These are phyloP conservation scores for Aegypius monachus DNA, from an alignment of 2,113 vertebrate genomes.

Conservation along the genomic window DNA sequence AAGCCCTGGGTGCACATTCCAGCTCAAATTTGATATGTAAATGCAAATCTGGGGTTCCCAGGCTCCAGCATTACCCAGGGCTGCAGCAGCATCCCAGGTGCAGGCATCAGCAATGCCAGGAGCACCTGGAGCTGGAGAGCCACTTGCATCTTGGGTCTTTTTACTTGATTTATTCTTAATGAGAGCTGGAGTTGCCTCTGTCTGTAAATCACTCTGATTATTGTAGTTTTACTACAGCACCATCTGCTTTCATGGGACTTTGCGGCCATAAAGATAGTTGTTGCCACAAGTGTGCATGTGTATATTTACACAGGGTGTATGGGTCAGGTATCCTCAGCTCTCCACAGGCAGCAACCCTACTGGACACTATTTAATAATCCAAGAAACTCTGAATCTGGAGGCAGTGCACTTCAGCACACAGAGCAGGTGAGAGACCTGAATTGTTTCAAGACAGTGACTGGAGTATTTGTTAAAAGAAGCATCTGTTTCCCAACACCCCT, in stretches of 20 bases:
- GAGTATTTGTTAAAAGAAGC: background rate
- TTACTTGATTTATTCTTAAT: slow-evolving; percentile 6
- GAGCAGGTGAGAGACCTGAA: background rate
- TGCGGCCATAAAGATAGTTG: background rate
- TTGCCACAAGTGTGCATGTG: background rate
- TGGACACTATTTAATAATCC: background rate
- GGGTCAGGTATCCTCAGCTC: background rate
- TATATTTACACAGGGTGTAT: background rate
- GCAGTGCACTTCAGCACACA: background rate
- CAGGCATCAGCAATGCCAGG: background rate
- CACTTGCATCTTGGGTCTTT: background rate
- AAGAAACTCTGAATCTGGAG: background rate
- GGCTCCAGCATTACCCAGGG: background rate
- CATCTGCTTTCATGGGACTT: background rate
- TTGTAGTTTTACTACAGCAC: background rate
- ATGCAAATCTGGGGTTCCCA: background rate
- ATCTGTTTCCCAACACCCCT: background rate
- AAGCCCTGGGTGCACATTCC: background rate
- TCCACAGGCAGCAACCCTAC: background rate
- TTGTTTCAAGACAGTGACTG: background rate
- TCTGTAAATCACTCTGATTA: slow-evolving; percentile 1
- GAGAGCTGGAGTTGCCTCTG: background rate
- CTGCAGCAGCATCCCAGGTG: background rate
- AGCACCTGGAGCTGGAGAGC: background rate
- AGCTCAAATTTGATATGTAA: background rate